phyloP scores from a whole-genome alignment of 2,888 invertebrate species.

The Hipparchia sbordonii region DNA sequence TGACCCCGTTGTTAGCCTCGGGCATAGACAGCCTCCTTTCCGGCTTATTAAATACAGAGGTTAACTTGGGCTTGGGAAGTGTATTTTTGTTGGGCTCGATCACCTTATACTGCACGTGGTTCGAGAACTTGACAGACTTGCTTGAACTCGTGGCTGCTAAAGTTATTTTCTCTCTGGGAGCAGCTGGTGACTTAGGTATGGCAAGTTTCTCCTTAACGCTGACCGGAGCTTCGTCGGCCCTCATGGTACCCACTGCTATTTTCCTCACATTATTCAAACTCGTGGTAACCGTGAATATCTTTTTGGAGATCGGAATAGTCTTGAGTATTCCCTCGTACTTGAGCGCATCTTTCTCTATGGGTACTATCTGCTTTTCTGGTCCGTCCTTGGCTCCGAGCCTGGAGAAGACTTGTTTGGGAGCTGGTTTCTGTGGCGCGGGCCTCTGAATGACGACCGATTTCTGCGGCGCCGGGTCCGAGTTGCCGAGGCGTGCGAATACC shows the following conservation, averaged over 20 bases:
- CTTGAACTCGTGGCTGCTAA: slow-evolving; percentile 51
- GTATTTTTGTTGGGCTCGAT: slow-evolving; percentile 56
- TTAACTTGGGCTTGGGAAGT: slow-evolving; percentile 42
- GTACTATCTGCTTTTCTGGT: slow-evolving; percentile 46
- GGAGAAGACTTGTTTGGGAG: slow-evolving; percentile 66
- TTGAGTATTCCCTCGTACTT: slow-evolving; percentile 78
- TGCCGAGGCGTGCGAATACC: slow-evolving; percentile 73
- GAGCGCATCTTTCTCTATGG: slow-evolving; percentile 66
- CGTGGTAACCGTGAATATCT: slow-evolving; percentile 64
- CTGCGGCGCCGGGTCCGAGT: slow-evolving; percentile 50
- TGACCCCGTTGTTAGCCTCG: slow-evolving; percentile 54
- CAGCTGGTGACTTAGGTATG: slow-evolving; percentile 50
- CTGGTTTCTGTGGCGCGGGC: slow-evolving; percentile 44
- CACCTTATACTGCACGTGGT: slow-evolving; percentile 72
- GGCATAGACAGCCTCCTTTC: slow-evolving; percentile 73
- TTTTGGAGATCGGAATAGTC: slow-evolving; percentile 51
- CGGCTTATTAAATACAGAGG: slow-evolving; percentile 71
- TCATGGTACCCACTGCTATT: slow-evolving; percentile 70
- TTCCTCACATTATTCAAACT: slow-evolving; percentile 60
- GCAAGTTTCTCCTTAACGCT: slow-evolving; percentile 71
- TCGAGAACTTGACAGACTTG: slow-evolving; percentile 77
- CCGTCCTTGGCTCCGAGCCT: slow-evolving; percentile 64
- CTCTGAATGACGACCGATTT: slow-evolving; percentile 29
- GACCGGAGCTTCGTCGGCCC: slow-evolving; percentile 72
- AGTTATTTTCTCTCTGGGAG: slow-evolving; percentile 60